Evolutionary conservation across 2,113 vertebrate genomes (phyloP).

Genomic region (Parotia lawesii): DNA sequence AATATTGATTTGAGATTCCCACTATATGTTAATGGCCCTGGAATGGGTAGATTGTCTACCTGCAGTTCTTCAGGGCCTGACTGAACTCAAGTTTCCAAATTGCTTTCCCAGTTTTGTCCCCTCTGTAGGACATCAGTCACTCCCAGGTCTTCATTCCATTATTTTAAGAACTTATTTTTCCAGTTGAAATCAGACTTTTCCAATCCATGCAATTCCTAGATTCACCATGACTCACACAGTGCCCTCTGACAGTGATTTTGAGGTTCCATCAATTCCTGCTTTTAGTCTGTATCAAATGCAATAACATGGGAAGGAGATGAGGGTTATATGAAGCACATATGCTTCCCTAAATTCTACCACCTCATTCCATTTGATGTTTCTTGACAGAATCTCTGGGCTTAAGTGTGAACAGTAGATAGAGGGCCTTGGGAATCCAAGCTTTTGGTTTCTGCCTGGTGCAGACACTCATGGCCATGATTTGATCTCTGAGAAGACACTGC

Average conservation of each 20-base stretch:
- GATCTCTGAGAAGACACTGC: not conserved
- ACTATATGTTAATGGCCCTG: not conserved
- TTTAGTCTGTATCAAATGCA: not conserved
- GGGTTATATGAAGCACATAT: accelerated
- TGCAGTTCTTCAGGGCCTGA: not conserved
- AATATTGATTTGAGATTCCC: not conserved
- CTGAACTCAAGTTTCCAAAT: not conserved
- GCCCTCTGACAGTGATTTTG: not conserved
- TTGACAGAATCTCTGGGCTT: not conserved
- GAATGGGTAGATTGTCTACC: not conserved
- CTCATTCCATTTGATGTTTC: not conserved
- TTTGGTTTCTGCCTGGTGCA: not conserved
- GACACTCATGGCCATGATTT: not conserved
- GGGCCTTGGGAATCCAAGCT: not conserved
- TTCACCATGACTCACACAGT: not conserved
- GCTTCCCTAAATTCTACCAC: not conserved
- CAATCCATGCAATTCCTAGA: not conserved
- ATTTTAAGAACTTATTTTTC: not conserved
- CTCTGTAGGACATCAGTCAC: not conserved
- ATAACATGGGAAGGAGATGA: not conserved
- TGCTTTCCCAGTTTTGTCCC: not conserved
- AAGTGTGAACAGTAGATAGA: not conserved
- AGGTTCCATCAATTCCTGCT: not conserved
- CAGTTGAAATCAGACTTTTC: not conserved
- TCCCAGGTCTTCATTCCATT: not conserved